phyloP scores from a whole-genome alignment of 2,888 invertebrate genomes.

The Charanyca ferruginea region DNA sequence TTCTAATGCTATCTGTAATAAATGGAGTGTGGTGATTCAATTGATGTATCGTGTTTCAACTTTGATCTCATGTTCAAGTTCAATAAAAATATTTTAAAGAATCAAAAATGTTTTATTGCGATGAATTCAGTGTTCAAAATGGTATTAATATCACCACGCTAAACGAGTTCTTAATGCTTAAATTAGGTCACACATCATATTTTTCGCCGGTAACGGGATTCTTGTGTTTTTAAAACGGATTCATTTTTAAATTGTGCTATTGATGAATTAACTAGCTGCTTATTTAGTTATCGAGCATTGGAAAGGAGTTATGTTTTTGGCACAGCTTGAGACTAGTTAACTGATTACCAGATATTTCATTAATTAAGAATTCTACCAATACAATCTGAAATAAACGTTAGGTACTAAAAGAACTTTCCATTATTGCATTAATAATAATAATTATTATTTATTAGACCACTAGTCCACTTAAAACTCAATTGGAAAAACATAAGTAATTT shows the following conservation, averaged over 20 bases:
- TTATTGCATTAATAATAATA: too few relatives aligned
- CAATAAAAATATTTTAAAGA: neutral
- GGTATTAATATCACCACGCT: neutral
- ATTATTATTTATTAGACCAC: too few relatives aligned
- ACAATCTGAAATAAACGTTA: too few relatives aligned
- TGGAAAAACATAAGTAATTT: too few relatives aligned
- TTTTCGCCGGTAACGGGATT: neutral
- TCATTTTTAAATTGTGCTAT: neutral
- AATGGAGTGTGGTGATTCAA: too few relatives aligned
- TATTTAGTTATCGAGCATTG: neutral
- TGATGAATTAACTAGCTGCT: neutral
- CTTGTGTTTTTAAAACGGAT: neutral
- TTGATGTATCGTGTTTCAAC: neutral
- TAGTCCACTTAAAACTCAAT: too few relatives aligned
- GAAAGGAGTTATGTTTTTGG: neutral
- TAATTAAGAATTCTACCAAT: too few relatives aligned
- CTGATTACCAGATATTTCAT: too few relatives aligned
- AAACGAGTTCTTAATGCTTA: neutral
- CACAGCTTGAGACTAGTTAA: neutral
- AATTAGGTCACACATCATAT: neutral
- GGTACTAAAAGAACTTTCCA: too few relatives aligned
- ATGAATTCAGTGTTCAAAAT: conserved; percentile 1
- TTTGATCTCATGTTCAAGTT: conserved; percentile 6
- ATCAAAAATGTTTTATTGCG: conserved; percentile 15
- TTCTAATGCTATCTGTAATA: too few relatives aligned